Base-by-base conservation (phyloP, 2,113 vertebrate species). In the Actenoides lindsayi region DNA sequence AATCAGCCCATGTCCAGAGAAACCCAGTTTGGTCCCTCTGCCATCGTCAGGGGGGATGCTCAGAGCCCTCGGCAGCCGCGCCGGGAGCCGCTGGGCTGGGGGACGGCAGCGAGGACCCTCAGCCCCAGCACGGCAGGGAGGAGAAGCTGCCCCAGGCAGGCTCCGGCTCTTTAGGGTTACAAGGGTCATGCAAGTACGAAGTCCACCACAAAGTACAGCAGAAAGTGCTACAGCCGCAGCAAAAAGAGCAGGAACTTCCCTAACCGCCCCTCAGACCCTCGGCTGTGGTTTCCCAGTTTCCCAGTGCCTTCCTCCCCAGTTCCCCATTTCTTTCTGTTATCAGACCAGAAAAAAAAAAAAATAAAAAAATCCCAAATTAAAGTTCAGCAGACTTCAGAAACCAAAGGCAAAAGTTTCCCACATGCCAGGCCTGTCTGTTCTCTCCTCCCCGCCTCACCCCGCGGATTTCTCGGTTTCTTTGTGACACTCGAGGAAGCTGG, bases 381-480 rank as follows among this genome's bases (percentile, higher is more conserved):
- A 62, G 28, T 51, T 48, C 11, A 62, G 54, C 44, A 62, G 74
- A 30, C 16, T 69, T 56, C 56, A 78, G 64, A 69, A 80, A 21
- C 14, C 60, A 46, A 12, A 14, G 50, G 39, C 16, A 77, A 59
- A 90, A 24, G 35, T 50, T 74, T 41, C 60, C 60, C 4, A 30
- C 5, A 13, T 8, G 2, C 54, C 54, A 69, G n/a, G 13, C 42
- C 35, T 2, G 2, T 27, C 48, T 56, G 35, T 19, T 35, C 50
- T 65, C 48, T 25, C 56, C 24, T 42, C 53, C 37, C 75, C 41
- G 18, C 62, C 69, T 54, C 84, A 7, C 25, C 37, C 8, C 67
- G 33, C 0, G 0, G 18, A 28, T 31, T 59, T 81, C 59, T 64
- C 6, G 5, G 62, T 13, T 81, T 60, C 60, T 74, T 50, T 64